Conservation (phyloP, 2,113 vertebrate genomes). For the western clawed frog (Xenopus tropicalis) region DNA sequence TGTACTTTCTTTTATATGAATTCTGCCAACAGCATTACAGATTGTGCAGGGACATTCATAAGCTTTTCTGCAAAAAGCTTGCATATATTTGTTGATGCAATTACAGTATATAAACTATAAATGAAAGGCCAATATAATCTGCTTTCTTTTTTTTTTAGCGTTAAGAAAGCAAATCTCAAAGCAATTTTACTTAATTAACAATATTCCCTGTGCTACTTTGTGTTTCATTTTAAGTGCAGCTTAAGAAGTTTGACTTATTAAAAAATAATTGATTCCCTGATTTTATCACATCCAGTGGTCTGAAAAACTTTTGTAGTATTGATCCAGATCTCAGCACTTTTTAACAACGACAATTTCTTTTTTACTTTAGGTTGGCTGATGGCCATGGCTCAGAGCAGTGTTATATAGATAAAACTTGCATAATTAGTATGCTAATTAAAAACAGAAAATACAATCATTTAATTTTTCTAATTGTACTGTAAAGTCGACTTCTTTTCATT, state of each 20-base stretch:
- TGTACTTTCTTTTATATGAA: neutral
- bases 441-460: no score
- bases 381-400: neutral
- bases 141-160: neutral
- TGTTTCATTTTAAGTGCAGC: neutral
- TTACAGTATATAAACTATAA: neutral
- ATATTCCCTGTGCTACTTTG: neutral
- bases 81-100: neutral
- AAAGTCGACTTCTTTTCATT: no score
- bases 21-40: neutral
- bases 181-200: neutral
- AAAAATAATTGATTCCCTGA: neutral
- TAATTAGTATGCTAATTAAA: no score
- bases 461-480: no score
- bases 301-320: slow-evolving; percentile 3
- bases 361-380: neutral
- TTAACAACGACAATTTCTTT: neutral
- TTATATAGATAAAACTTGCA: neutral
- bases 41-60: neutral
- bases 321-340: slow-evolving; percentile 1
- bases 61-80: neutral
- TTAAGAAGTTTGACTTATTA: neutral
- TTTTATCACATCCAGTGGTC: neutral
- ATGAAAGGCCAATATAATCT: neutral
- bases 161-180: neutral